A percentile compares a stretch with the other conserved stretches of the same genome.
Evolutionary conservation across 2,888 invertebrate genomes (phyloP).

Genomic region (Steinernema scapterisci): DNA sequence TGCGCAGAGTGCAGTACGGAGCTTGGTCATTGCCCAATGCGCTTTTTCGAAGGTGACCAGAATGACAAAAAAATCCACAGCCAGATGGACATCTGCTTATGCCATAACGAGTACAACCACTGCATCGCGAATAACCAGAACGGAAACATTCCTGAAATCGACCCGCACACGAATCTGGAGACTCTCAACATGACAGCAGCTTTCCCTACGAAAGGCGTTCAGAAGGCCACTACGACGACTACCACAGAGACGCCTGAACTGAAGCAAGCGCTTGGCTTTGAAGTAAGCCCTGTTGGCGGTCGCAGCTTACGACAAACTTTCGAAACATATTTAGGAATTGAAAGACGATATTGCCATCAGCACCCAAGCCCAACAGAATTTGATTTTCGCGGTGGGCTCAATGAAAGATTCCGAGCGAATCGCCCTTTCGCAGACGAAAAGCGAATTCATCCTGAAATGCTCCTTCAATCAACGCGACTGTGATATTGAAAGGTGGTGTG

Average conservation of each 20-base stretch:
- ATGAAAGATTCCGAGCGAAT: slow-evolving; percentile 52
- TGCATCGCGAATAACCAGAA: slow-evolving; percentile 62
- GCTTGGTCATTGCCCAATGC: slow-evolving; percentile 66
- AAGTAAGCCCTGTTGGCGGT: slow-evolving; percentile 49
- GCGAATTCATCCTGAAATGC: slow-evolving; percentile 66
- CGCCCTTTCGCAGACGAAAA: slow-evolving; percentile 58
- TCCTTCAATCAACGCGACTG: slow-evolving; percentile 67
- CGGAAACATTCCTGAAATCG: slow-evolving; percentile 64
- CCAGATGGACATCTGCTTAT: slow-evolving; percentile 62
- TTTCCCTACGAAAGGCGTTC: slow-evolving; percentile 21
- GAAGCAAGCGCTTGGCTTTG: slow-evolving; percentile 59
- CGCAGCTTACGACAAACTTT: too few species aligned
- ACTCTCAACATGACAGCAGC: slow-evolving; percentile 47
- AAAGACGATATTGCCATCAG: slow-evolving; percentile 65
- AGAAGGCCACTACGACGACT: slow-evolving; percentile 54
- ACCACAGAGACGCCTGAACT: slow-evolving; percentile 65
- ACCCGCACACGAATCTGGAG: slow-evolving; percentile 58
- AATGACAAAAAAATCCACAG: slow-evolving; percentile 44
- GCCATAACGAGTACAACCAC: slow-evolving; percentile 65
- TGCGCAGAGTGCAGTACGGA: slow-evolving; percentile 61
- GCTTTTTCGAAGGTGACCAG: slow-evolving; percentile 57
- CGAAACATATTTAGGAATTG: slow-evolving; percentile 53
- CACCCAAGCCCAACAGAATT: slow-evolving; percentile 64
- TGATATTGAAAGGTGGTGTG: slow-evolving; percentile 56
- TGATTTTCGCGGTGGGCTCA: slow-evolving; percentile 65